Evolutionary conservation across 1,140 invertebrate genomes (phyloP).

Genomic region (Anastatus disparis): DNA sequence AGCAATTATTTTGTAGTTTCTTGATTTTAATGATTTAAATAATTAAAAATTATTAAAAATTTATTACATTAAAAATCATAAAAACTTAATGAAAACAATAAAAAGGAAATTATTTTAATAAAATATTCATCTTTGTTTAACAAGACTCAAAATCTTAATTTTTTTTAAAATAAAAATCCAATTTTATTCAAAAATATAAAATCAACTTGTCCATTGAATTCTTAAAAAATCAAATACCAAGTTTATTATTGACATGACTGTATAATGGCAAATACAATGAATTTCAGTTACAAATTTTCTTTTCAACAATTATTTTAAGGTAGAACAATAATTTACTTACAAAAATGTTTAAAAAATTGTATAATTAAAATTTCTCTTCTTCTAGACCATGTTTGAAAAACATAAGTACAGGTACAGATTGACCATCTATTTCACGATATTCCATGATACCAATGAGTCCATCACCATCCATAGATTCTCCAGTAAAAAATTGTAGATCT

Average conservation of each 20-base stretch:
- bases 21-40: no score
- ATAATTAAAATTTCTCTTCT: constrained; percentile 90
- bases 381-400: constrained; percentile 95
- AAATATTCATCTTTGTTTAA: neutral
- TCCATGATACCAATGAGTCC: constrained; percentile 93
- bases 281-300: neutral
- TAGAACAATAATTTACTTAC: constrained; percentile 50
- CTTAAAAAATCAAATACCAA: neutral
- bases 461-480: constrained; percentile 94
- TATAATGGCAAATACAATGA: constrained; percentile 46
- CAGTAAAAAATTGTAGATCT: constrained; percentile 94
- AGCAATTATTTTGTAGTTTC: no score
- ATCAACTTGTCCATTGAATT: neutral
- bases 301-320: neutral
- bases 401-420: constrained; percentile 87
- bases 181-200: neutral
- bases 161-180: neutral
- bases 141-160: neutral
- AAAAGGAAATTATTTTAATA: neutral
- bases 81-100: neutral
- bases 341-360: constrained; percentile 57
- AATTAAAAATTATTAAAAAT: neutral
- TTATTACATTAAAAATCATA: neutral
- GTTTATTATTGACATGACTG: constrained; percentile 43
- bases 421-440: constrained; percentile 88